These are phyloP conservation scores for Heliopora coerulea DNA, from an alignment of 92 coral and sea anemone species.

Conservation along the genomic window DNA sequence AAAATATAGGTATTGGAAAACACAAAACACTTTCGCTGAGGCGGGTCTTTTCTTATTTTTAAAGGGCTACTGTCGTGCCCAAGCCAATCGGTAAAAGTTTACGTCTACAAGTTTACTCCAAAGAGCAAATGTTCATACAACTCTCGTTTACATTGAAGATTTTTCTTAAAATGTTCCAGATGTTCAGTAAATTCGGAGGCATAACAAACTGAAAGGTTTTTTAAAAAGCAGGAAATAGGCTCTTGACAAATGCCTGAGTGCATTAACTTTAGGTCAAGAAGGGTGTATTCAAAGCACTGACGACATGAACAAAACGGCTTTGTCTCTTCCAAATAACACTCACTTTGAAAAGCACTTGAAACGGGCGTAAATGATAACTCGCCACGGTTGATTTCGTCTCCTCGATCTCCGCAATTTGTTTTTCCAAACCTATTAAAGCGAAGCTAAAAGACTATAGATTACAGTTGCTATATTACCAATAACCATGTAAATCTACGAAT, in stretches of 20 bases:
- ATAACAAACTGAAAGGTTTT: neutral
- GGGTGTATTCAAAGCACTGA: neutral
- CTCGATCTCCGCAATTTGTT: too few relatives aligned
- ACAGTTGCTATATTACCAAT: too few relatives aligned
- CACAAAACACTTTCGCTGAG: too few relatives aligned
- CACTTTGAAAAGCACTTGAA: neutral
- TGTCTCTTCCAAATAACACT: neutral
- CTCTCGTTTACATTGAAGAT: neutral
- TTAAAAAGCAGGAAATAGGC: slow-evolving; percentile 4
- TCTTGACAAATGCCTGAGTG: neutral
- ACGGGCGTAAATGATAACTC: neutral
- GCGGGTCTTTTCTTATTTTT: too few relatives aligned
- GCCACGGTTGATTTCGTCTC: neutral
- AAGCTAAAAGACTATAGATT: neutral
- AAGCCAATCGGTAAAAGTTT: too few relatives aligned
- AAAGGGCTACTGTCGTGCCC: too few relatives aligned
- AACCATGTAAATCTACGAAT: neutral
- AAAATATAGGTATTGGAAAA: too few relatives aligned
- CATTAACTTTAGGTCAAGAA: neutral
- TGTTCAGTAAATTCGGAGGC: neutral
- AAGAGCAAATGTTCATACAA: too few relatives aligned
- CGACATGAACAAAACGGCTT: neutral
- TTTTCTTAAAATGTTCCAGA: slow-evolving; percentile 15
- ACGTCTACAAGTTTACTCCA: too few relatives aligned
- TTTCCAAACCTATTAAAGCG: neutral